Base-by-base conservation (phyloP, 2,113 vertebrate species). In the Eudyptes chrysolophus region DNA sequence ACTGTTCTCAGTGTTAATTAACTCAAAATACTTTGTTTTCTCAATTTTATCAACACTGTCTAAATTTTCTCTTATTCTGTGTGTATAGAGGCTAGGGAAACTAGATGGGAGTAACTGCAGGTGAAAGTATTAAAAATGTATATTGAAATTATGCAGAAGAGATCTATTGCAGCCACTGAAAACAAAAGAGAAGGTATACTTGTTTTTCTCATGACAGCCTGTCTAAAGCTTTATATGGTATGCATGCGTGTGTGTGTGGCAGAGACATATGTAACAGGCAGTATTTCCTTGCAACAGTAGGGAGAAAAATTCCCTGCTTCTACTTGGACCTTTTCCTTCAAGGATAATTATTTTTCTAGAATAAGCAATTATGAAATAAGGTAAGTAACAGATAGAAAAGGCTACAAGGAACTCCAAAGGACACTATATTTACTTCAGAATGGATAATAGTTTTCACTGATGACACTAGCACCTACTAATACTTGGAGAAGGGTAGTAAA, bases 1-100 rank as follows among this genome's bases (percentile, higher is more conserved):
- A 68, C 80, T 84, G 74, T 74, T 82, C 84, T 95, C 88, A 30
- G 20, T 75, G 57, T 75, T 86, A 93, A 90, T 94, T 97, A 93
- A 80, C 58, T 89, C 68, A 85, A n/a, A 74, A 60, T 72, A 84
- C 70, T 92, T 84, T 20, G 2, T 62, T 82, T 92, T 54, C 49
- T 71, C 20, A 46, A 4, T 81, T 89, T 86, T 68, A 30, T 49
- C 40, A 55, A 27, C 0, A 0, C 8, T 78, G 11, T n/a, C 17
- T 48, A 44, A 22, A 27, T 80, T 58, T 84, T 84, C 13, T 69
- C 7, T n/a, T 66, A 36, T 38, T 94, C 38, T 65, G 2, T 58
- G 5, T 17, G 4, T n/a, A 1, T n/a, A 36, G 29, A 60, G 13
- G 11, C 17, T 87, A 46, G 68, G 55, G n/a, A 77, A 76, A 93